These are phyloP conservation scores for Enhydra lutris DNA, from an alignment of 2,113 vertebrate species.

Conservation along the genomic window DNA sequence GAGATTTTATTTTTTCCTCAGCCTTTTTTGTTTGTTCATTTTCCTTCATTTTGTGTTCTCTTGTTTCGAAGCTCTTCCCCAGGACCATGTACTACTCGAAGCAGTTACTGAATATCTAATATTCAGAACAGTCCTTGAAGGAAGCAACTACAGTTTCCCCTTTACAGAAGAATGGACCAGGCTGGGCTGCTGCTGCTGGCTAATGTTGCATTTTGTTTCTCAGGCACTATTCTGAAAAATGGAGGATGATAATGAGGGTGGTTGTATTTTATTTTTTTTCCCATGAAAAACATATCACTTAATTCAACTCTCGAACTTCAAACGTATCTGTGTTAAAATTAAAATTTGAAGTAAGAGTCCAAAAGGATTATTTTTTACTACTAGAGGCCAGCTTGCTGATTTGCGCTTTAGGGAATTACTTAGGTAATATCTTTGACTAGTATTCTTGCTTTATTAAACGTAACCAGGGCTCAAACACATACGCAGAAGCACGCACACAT, in stretches of 20 bases:
- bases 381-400: neutral
- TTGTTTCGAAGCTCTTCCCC: neutral
- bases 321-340: neutral
- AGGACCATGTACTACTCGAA: neutral
- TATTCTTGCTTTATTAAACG: neutral
- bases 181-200: accelerated
- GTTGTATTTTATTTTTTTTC: neutral
- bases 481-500: neutral
- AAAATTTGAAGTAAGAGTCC: neutral
- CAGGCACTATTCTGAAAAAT: neutral
- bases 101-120: neutral
- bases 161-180: neutral
- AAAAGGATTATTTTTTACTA: neutral
- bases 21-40: neutral
- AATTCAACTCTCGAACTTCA: neutral
- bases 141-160: accelerated
- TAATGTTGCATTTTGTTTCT: neutral
- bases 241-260: accelerated
- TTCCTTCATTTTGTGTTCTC: neutral
- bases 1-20: neutral
- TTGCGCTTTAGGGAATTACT: neutral
- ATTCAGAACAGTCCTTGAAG: neutral
- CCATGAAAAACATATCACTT: neutral
- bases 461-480: too few relatives aligned
- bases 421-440: neutral